Evolutionary conservation across 2,113 vertebrate genomes (phyloP), one percentile per base, ranked within the genome.

Genomic region (Ochotona princeps): DNA sequence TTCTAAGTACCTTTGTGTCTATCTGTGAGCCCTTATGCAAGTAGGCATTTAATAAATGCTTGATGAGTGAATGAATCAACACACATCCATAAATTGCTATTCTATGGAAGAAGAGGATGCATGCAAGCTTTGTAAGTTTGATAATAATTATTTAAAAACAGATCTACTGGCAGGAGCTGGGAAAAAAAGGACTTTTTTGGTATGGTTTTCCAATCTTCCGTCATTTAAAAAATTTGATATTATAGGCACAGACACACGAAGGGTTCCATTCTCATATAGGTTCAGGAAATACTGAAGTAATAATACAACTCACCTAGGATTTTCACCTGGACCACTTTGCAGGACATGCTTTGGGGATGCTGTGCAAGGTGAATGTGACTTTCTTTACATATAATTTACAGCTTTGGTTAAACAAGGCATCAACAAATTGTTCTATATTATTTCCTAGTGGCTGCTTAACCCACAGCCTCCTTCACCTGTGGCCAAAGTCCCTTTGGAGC

Each of bases 31-130:
- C 32, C 65, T 95, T 76, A 38, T 67, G 11, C 51, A 8, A 73
- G 66, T 13, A 54, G 38, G 21, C 65, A 4, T 83, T 94, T 86
- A 69, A 86, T 72, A 81, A 88, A 84, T 82, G 87, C 35, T 72
- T 30, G 23, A 63, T 66, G 67, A 83, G 51, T 89, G 69, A 88
- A 84, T 30, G 30, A 23, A 66, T 85, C 30, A 72, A 73, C 75
- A 91, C 70, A 82, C 20, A 88, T 78, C 38, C 32, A 93, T 38
- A 70, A 88, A 76, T 65, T 72, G 44, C 8, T 70, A 32, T 75
- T 93, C 67, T 18, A 15, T 54, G 72, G 65, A 84, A 28, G 35
- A 57, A 69, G 82, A 63, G 32, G 32, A 89, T 89, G 25, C 10
- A 86, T 14, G 6, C 60, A 51, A 83, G 49, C 26, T 66, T 78